A percentile compares a stretch with the other conserved stretches of the same genome.
Conservation (phyloP, 2,797 vertebrate species). For the Enoplosus armatus region DNA sequence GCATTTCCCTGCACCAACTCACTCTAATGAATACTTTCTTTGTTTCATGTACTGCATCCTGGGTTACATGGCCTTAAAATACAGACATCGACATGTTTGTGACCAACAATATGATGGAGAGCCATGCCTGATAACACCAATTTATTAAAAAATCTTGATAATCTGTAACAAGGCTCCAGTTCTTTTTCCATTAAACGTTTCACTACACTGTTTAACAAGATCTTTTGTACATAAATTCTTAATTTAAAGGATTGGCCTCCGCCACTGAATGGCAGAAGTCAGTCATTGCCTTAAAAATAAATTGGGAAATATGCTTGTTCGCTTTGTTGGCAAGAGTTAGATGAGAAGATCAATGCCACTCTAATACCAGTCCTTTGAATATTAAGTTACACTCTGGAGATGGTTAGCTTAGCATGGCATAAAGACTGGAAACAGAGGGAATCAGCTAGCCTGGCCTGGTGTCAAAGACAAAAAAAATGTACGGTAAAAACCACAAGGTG, state of each 20-base stretch:
- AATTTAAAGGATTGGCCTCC: background rate
- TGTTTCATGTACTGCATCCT: constrained; percentile 28
- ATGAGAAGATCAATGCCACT: background rate
- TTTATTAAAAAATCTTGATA: background rate
- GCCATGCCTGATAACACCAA: background rate
- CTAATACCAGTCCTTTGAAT: background rate
- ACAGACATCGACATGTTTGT: background rate
- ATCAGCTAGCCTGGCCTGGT: background rate
- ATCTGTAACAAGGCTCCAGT: too few species aligned
- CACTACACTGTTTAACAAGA: background rate
- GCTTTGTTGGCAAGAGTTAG: background rate
- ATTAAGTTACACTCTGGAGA: background rate
- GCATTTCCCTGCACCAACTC: constrained; percentile 34
- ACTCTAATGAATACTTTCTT: constrained; percentile 56
- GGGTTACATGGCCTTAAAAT: constrained; percentile 17
- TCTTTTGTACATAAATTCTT: background rate
- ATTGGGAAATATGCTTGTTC: background rate
- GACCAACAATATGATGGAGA: background rate
- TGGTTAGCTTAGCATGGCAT: background rate
- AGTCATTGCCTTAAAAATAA: background rate
- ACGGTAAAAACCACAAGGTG: too few species aligned
- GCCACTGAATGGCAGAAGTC: background rate
- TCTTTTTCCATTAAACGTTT: background rate
- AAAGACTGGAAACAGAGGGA: background rate
- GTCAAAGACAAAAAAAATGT: background rate